Base-by-base conservation (phyloP, 2,797 vertebrate genomes). In the Microctenopoma lineatum region DNA sequence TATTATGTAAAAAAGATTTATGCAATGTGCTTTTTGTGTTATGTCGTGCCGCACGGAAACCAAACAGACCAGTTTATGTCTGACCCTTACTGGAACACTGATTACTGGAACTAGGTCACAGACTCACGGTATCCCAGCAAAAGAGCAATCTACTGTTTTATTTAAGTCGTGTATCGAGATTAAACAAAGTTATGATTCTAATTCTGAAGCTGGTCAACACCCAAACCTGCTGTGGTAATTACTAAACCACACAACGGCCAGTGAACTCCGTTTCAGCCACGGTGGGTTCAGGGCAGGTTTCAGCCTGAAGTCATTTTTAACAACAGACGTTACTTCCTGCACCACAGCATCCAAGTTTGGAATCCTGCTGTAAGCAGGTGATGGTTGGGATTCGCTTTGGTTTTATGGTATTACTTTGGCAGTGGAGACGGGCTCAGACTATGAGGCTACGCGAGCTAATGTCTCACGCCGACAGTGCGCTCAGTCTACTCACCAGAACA, bases 181-280 rank as follows among this genome's bases (percentile, higher is more conserved):
- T 21, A 21, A 21, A 21, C 1, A 29, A 29, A 29, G 27, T 29
- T 29, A 4, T 29, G 27, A 21, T 21, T 21, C 21, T 21, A 29
- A 29, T 29, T 29, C 27, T 21, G 21, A 21, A 21, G 21, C 21
- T 21, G 21, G 1, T 21, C 21, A 21, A 21, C 21, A 21, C 21
- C 21, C 21, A 21, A 21, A 21, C 21, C 21, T 21, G 21, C 21
- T 21, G 11, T 10, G 25, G 45, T 59, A 18, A 66, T 73, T 42
- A 79, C 66, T 62, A 34, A 69, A 81, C 59, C 59, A 58, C 71
- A 53, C 38, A 14, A 8, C 2, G 54, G 70, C 61, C 74, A 46
- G n/a, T 66, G 34, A 83, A 80, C 79, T 73, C 69, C 5, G 14
- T 58, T 51, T 79, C 41, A 42, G 7, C 46, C 5, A 7, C 1